These are phyloP conservation scores for Chiroxiphia lanceolata DNA, from an alignment of 2,797 vertebrate genomes.

Conservation along the genomic window DNA sequence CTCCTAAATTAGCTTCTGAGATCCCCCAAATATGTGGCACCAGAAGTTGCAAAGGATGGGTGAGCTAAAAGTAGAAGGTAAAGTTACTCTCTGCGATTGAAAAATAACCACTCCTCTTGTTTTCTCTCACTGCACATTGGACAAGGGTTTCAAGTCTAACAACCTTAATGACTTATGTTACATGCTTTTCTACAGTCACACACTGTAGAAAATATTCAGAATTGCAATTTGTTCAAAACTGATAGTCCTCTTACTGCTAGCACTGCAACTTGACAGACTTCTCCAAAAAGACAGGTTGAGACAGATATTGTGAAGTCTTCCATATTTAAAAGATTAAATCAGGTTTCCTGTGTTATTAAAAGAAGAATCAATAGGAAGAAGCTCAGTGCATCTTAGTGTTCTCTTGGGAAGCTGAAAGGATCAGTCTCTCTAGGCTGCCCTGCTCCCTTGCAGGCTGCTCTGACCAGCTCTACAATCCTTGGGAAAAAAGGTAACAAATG, in stretches of 20 bases:
- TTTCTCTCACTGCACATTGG: not conserved
- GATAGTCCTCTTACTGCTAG: not conserved
- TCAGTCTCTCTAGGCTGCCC: not conserved
- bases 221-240: not conserved
- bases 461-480: not conserved
- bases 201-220: not conserved
- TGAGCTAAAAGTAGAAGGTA: not conserved
- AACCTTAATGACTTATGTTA: not conserved
- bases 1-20: not conserved
- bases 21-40: not conserved
- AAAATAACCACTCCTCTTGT: not conserved
- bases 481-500: not conserved
- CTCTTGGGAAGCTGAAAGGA: not conserved
- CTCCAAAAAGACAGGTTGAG: not conserved
- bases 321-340: not conserved
- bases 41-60: not conserved
- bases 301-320: not conserved
- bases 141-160: not conserved
- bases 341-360: not conserved
- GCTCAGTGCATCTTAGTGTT: not conserved
- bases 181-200: not conserved
- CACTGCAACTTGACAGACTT: not conserved
- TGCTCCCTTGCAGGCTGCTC: not conserved
- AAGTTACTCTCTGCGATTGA: not conserved
- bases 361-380: not conserved